Evolutionary conservation across 2,797 vertebrate species (phyloP), one percentile per base, ranked within the genome.

Genomic region (Rhincodon typus): DNA sequence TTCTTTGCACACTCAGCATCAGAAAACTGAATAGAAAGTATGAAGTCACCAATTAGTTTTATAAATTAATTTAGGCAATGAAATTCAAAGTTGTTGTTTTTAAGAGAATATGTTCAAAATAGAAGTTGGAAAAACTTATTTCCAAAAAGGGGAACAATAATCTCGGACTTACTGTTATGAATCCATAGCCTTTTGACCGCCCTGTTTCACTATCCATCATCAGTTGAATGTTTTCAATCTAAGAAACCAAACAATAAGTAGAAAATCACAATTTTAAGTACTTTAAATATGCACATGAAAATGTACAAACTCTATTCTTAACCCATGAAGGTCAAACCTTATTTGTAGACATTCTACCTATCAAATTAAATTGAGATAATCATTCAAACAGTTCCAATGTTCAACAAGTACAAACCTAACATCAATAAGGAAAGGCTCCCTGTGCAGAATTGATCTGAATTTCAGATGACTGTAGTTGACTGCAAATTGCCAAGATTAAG

Each of bases 131-230:
- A 46, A 46, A 25, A 74, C 72, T 7, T 84, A 0, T 82, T 82
- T n/a, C 38, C 4, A 57, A 38, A 30, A 53, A 50, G 46, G 15
- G 4, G 4, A 84, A 38, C 7, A 27, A 74, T n/a, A 74, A 96
- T 21, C 4, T 82, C 42, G 7, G 95, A 97, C 98, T 97, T 97
- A 99, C 99, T 13, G 99, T 99, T 97, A 99, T 99, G 97, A 99
- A 99, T 97, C 99, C 99, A 42, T 99, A 99, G 96, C 99, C 99
- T 97, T 99, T 99, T 1, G 99, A 99, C 72, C 98, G 98, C 19
- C 98, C 98, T 0, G 99, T 99, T 97, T 99, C 99, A 96, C 98
- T 99, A 96, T 99, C 99, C 98, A 99, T 99, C 99, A 99, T 99
- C 96, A 99, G 98, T 96, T 99, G 99, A 97, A 99, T 99, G 96